A percentile compares a stretch with the other conserved stretches of the same genome.
phyloP scores from a whole-genome alignment of 2,797 vertebrate genomes.

The Phylloscopus collybita region DNA sequence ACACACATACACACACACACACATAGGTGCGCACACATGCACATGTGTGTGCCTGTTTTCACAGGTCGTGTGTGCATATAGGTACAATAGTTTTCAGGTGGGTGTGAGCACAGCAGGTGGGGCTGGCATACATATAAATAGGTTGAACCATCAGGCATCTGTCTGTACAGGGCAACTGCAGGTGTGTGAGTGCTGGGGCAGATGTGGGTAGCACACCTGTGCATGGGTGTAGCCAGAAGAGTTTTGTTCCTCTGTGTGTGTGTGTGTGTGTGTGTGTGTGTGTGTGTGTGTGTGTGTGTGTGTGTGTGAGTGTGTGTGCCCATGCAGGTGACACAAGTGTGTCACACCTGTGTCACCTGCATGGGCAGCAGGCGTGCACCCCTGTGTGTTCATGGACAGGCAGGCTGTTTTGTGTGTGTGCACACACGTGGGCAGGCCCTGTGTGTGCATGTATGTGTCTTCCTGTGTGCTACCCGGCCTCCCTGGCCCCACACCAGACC shows the following conservation, averaged over 20 bases:
- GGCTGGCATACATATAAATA: fast-evolving
- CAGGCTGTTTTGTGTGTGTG: not conserved
- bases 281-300: too few relatives aligned
- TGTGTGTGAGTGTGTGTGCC: not conserved
- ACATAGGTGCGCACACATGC: fast-evolving
- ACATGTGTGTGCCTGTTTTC: not conserved
- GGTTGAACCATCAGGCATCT: not conserved
- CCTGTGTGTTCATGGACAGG: too few relatives aligned
- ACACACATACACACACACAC: fast-evolving
- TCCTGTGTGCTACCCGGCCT: not conserved
- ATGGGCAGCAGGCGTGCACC: not conserved
- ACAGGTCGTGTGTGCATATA: fast-evolving
- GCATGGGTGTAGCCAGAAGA: not conserved
- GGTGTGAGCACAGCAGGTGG: too few relatives aligned
- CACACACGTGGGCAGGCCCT: not conserved
- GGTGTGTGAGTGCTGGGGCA: fast-evolving
- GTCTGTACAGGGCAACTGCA: fast-evolving
- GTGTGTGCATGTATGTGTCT: fast-evolving
- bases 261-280: too few relatives aligned
- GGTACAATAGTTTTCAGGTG: not conserved
- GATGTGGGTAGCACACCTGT: fast-evolving
- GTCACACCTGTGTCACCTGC: not conserved
- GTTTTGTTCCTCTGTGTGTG: not conserved
- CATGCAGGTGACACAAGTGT: not conserved
- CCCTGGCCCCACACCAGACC: not conserved